Base-by-base conservation (phyloP, 1,140 invertebrate genomes). In the Drosophila baimaii region DNA sequence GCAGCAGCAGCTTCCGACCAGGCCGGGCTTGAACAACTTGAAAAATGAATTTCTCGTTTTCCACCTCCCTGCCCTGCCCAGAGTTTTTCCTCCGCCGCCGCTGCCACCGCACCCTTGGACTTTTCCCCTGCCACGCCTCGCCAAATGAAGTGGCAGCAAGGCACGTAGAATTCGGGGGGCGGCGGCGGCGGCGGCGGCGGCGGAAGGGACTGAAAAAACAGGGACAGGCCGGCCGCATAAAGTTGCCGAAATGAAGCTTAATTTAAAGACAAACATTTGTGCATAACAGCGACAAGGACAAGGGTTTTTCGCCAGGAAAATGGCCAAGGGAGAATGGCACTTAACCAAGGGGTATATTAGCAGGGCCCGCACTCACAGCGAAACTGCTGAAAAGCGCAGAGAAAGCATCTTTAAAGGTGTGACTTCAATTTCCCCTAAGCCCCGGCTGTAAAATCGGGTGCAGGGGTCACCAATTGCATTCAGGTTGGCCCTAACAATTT, bases 1-100 rank as follows among this genome's bases (percentile, higher is more conserved):
- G 56, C 81, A 80, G 72, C 62, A 47, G 59, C 81, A 82, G 72
- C 66, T 52, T 55, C 52, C 31, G 55, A 66, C 62, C 62, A 76
- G 63, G 56, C 47, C 63, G 55, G 72, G 51, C 49, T 70, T 54
- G 51, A 54, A 71, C 68, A 84, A 89, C 77, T 84, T 89, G 84
- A 88, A 88, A 88, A 88, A 88, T 88, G 84, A 88, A 89, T 84
- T 84, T 84, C 83, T 85, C 83, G 79, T 82, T 85, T 82, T 79
- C 79, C 74, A 59, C 57, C 56, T 46, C 59, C 54, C n/a, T n/a
- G n/a, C n/a, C n/a, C n/a, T n/a, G n/a, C n/a, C 51, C 51, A 35
- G 31, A 35, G 31, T 35, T 35, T 54, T 54, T 5, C 29, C 41
- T 15, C 15, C 19, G 15, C n/a, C 17, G 6, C 23, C 25, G 25